Evolutionary conservation across 2,888 invertebrate species (phyloP), one percentile per base, ranked within the genome.

Genomic region (Trichacis sp.): DNA sequence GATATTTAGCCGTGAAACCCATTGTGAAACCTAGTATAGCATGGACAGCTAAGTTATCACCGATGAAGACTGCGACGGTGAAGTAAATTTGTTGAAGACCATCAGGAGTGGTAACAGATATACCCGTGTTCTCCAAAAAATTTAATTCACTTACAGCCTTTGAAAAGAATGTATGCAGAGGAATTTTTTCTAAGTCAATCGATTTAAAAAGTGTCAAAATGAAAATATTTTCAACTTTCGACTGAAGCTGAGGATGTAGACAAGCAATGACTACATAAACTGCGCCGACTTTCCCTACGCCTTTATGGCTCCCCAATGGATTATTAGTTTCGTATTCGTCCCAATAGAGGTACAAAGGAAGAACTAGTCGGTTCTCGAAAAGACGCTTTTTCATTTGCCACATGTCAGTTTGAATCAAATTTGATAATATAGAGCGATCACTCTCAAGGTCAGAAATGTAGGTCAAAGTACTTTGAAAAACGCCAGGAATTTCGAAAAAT

Each of bases 21-120:
- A 8, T 57, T 52, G 14, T 46, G 15, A 64, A 63, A 12, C 63
- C 57, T 29, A 57, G 18, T 4, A 63, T 48, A n/a, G 20, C 42
- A 12, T 63, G 48, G 12, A 58, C 42, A 1, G 46, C 51, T 20
- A 29, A 29, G 11, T 47, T 47, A 29, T 47, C 47, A 14, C 54
- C 54, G 15, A 54, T 33, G 18, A 29, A 17, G 12, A 18, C 46
- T 30, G 18, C 33, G 1, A 45, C 15, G 17, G 46, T 9, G 9
- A 54, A 54, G 12, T 36, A 46, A 54, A 46, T n/a, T 47, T 14
- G 24, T 47, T n/a, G 24, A 24, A 29, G 3, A 29, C 49, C 49
- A 17, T 30, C 17, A 9, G 18, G 33, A 1, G 49, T 49, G 2
- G 14, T 15, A 49, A 49, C 36, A 30, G n/a, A n/a, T 3, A 33